These are phyloP conservation scores for Belonocnema kinseyi DNA, from an alignment of 1,140 invertebrate species.

Conservation along the genomic window DNA sequence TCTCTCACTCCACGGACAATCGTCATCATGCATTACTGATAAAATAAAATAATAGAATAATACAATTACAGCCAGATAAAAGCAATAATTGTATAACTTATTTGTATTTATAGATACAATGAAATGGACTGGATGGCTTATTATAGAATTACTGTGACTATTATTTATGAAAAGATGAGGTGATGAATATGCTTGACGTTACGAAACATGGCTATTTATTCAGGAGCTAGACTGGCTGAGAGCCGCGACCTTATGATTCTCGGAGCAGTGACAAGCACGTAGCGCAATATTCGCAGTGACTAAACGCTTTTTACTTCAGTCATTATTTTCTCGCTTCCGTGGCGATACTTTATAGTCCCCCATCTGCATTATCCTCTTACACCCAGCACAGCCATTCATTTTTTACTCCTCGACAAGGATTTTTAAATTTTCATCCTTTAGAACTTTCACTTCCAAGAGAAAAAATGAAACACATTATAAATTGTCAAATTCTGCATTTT, in stretches of 20 bases:
- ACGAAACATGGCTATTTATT: slow-evolving; percentile 22
- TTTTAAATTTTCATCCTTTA: background rate
- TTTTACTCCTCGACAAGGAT: background rate
- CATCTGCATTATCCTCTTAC: slow-evolving; percentile 6
- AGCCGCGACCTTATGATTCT: slow-evolving; percentile 6
- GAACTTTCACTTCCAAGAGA: background rate
- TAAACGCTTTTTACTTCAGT: slow-evolving; percentile 15
- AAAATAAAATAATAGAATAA: no score
- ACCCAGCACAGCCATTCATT: background rate
- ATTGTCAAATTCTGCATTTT: no score
- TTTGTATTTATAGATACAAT: no score
- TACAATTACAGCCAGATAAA: no score
- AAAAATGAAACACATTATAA: no score
- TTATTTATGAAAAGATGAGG: slow-evolving; percentile 6
- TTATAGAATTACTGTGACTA: background rate
- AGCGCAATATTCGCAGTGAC: slow-evolving; percentile 23
- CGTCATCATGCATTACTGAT: no score
- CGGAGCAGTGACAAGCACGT: slow-evolving; percentile 4
- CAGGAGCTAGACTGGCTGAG: slow-evolving; percentile 4
- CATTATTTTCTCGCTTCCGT: slow-evolving; percentile 18
- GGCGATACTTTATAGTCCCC: background rate
- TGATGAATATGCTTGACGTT: slow-evolving; percentile 11
- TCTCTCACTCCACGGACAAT: no score
- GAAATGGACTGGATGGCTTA: background rate
- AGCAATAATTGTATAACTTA: no score